A percentile compares a stretch with the other conserved stretches of the same genome.
phyloP scores from a whole-genome alignment of 2,113 vertebrate species.

The Nematolebias whitei region DNA sequence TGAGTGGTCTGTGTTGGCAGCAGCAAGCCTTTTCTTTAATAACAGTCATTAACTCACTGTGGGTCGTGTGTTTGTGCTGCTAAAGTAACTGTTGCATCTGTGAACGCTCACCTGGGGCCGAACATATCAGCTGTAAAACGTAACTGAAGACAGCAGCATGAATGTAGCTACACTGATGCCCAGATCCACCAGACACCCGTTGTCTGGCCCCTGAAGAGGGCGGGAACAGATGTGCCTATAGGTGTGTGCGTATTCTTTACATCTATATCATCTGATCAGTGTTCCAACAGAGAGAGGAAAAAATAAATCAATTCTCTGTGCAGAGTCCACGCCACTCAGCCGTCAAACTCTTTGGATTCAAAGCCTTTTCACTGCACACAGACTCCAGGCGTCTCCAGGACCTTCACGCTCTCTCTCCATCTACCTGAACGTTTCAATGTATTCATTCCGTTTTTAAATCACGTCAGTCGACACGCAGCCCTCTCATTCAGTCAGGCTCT shows the following conservation, averaged over 20 bases:
- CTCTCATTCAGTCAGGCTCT: conserved; percentile 84
- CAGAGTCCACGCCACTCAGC: conserved; percentile 54
- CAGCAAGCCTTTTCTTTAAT: background rate
- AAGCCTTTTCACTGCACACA: conserved; percentile 49
- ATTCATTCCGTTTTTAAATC: conserved; percentile 46
- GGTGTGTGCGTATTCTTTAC: conserved; percentile 11
- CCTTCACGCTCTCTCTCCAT: conserved; percentile 29
- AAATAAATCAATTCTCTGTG: conserved; percentile 46
- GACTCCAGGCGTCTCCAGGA: conserved; percentile 48
- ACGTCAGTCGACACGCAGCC: conserved; percentile 43
- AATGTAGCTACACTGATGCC: conserved; percentile 11
- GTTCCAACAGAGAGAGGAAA: conserved; percentile 41
- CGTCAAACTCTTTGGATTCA: conserved; percentile 67
- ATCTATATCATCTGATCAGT: conserved; percentile 40
- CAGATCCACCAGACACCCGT: background rate
- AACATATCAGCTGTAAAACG: background rate
- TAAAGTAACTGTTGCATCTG: conserved; percentile 5
- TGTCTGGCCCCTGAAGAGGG: conserved; percentile 3
- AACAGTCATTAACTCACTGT: conserved; percentile 6
- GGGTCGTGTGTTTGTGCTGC: conserved; percentile 15
- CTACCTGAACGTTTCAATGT: conserved; percentile 44
- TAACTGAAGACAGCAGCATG: conserved; percentile 31
- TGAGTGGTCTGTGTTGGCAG: conserved; percentile 26
- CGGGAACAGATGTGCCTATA: background rate
- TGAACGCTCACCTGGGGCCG: background rate